phyloP scores from a whole-genome alignment of 35 echinoderm and acorn worm species.

The Heliocidaris erythrogramma region DNA sequence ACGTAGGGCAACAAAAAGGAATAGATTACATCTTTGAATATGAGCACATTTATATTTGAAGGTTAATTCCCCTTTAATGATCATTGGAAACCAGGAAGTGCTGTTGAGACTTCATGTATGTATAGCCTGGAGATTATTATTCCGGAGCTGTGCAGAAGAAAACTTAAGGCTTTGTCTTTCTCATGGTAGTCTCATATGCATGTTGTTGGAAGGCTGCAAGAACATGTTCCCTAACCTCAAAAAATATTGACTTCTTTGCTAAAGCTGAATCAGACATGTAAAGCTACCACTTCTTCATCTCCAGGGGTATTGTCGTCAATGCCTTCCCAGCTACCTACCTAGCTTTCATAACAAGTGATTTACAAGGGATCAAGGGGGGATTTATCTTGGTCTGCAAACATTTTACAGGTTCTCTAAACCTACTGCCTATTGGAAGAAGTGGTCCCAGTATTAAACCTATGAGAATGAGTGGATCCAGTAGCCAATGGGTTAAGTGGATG shows the following conservation, averaged over 20 bases:
- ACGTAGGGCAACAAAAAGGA: no score
- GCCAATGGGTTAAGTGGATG: no score
- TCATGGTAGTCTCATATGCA: not conserved
- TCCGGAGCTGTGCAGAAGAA: no score
- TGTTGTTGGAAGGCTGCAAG: not conserved
- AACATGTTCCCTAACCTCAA: not conserved
- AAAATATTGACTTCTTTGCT: not conserved
- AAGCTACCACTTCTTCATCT: not conserved
- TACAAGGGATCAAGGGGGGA: not conserved
- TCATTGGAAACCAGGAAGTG: no score
- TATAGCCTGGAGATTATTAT: no score
- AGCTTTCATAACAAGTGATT: not conserved
- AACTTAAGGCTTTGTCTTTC: not conserved
- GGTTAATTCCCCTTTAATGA: no score
- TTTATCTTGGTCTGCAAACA: not conserved
- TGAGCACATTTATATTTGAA: no score
- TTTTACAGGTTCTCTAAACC: not conserved
- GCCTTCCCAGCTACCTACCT: not conserved
- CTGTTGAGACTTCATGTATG: no score
- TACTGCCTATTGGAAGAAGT: no score
- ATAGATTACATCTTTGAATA: no score
- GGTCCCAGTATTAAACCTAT: no score
- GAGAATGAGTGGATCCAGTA: no score
- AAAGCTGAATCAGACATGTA: not conserved
- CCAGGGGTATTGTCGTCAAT: not conserved